Conservation (phyloP, 1,140 invertebrate genomes). For the Zaprionus ornatus region DNA sequence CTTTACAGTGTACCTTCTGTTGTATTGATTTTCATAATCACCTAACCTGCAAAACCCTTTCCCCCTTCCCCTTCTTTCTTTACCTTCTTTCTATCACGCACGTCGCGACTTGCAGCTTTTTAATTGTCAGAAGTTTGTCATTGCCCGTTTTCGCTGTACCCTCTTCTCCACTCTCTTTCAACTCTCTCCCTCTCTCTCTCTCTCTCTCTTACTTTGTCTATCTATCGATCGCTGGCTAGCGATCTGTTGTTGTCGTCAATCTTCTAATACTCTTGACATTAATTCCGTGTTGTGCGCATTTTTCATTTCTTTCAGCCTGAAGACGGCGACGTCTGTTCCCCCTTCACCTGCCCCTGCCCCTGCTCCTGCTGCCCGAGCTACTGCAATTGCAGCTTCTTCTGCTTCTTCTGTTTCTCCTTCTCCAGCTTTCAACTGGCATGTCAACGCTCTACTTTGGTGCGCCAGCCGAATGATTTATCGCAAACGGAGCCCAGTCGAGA, state of each 20-base stretch:
- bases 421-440: constrained; percentile 49
- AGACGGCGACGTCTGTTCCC: neutral
- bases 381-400: constrained; percentile 1
- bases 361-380: neutral
- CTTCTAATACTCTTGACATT: constrained; percentile 69
- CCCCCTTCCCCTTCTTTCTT: neutral
- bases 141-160: constrained; percentile 44
- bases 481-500: constrained; percentile 35
- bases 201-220: neutral
- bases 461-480: constrained; percentile 60
- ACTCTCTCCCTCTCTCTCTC: neutral
- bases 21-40: constrained; percentile 60
- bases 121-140: constrained; percentile 67
- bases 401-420: constrained; percentile 13
- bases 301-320: constrained; percentile 42
- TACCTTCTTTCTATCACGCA: neutral
- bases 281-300: constrained; percentile 73
- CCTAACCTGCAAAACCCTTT: neutral
- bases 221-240: constrained; percentile 23
- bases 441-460: constrained; percentile 63
- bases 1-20: neutral
- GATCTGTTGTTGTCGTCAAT: constrained; percentile 57
- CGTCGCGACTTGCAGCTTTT: constrained; percentile 23
- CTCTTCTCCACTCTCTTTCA: neutral
- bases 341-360: neutral